Conservation (phyloP, 2,113 vertebrate species). For the Girardinichthys multiradiatus region DNA sequence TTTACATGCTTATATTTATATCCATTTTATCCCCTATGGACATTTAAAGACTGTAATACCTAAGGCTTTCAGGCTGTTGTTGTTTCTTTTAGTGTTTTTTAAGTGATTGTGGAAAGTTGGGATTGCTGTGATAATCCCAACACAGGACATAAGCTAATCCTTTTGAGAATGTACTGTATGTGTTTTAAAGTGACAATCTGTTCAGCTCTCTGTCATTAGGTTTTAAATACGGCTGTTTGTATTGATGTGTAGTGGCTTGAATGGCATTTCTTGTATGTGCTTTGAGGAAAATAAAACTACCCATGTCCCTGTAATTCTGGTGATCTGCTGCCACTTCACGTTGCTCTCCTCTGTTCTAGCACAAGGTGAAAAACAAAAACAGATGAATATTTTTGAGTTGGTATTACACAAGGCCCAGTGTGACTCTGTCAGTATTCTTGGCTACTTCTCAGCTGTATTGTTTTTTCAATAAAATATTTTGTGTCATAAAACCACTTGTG, state of each 20-base stretch:
- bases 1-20: constrained; percentile 29
- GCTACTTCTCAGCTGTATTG: constrained; percentile 69
- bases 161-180: constrained; percentile 78
- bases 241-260: constrained; percentile 68
- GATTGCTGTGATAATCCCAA: constrained; percentile 68
- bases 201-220: constrained; percentile 67
- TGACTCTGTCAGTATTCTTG: constrained; percentile 55
- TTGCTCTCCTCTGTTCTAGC: constrained; percentile 47
- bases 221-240: constrained; percentile 66
- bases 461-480: constrained; percentile 75
- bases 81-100: constrained; percentile 27
- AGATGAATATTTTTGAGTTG: not conserved
- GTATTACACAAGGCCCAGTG: constrained; percentile 37
- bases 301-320: constrained; percentile 54
- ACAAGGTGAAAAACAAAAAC: constrained; percentile 22
- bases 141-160: constrained; percentile 76
- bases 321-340: constrained; percentile 20
- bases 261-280: constrained; percentile 65
- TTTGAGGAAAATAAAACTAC: constrained; percentile 69
- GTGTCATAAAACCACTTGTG: constrained; percentile 62
- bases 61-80: constrained; percentile 50
- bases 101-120: constrained; percentile 68
- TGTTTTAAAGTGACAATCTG: constrained; percentile 77
- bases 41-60: constrained; percentile 50
- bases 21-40: constrained; percentile 20